Conservation (phyloP, 2,113 vertebrate species). For the Oostethus manadensis region DNA sequence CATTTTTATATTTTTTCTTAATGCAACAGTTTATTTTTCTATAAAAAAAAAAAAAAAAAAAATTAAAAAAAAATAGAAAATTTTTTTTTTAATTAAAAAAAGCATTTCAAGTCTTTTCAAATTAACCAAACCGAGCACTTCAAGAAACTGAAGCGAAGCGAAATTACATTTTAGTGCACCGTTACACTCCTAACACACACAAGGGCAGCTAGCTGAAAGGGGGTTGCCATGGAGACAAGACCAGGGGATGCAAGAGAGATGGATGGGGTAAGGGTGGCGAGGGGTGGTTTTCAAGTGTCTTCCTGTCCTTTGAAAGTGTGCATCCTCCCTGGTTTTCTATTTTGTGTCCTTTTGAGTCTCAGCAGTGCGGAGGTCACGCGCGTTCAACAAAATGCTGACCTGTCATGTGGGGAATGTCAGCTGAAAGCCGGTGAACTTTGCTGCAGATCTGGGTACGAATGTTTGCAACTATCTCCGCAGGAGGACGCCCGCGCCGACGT, state of each 20-base stretch:
- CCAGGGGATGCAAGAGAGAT: constrained; percentile 52
- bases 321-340: constrained; percentile 12
- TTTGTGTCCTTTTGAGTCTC: neutral
- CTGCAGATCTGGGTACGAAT: neutral
- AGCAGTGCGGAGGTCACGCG: constrained; percentile 8
- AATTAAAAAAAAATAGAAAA: too few species aligned
- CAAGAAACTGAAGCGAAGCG: too few species aligned
- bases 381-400: constrained; percentile 46
- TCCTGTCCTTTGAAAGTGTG: constrained; percentile 30
- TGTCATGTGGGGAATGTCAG: constrained; percentile 23
- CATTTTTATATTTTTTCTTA: too few species aligned
- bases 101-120: too few species aligned
- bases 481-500: constrained; percentile 85
- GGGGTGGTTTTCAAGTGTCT: constrained; percentile 45
- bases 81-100: too few species aligned
- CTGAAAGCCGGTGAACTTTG: neutral
- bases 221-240: constrained; percentile 67
- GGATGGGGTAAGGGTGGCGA: constrained; percentile 41
- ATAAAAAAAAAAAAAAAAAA: too few species aligned
- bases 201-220: constrained; percentile 62
- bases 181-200: too few species aligned
- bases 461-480: constrained; percentile 48
- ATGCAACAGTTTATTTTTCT: too few species aligned
- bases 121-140: too few species aligned
- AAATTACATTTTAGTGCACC: too few species aligned